Percentiles rank a stretch among this genome's conserved stretches.
Evolutionary conservation across 2,113 vertebrate genomes (phyloP).

Genomic region (Equus przewalskii): DNA sequence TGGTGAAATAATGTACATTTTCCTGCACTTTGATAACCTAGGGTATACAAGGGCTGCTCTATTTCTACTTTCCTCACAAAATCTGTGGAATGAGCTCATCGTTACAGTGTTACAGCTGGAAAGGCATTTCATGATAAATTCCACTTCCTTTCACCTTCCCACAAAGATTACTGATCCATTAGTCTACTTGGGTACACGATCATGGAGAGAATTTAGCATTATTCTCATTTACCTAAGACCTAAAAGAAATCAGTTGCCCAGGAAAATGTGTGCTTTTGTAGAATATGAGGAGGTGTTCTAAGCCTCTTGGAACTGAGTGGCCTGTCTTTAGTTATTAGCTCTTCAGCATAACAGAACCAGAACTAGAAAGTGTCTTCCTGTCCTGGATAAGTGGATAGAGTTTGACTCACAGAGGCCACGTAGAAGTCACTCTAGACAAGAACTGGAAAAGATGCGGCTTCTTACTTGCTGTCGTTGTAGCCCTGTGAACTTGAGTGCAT

Average conservation of each 20-base stretch:
- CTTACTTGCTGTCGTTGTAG: not conserved
- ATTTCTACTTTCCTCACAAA: not conserved
- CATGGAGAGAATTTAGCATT: not conserved
- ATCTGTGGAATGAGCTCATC: not conserved
- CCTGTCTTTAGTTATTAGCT: not conserved
- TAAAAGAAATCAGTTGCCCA: not conserved
- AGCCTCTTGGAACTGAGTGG: not conserved
- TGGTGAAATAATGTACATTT: not conserved
- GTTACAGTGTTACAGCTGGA: not conserved
- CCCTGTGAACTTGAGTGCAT: not conserved
- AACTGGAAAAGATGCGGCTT: not conserved
- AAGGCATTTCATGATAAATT: not conserved
- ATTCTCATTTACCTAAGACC: not conserved
- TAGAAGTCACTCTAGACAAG: not conserved
- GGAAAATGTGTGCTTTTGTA: not conserved
- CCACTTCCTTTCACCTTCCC: not conserved
- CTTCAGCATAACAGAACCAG: not conserved
- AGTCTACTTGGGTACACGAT: not conserved
- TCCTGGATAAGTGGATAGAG: not conserved
- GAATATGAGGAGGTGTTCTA: not conserved
- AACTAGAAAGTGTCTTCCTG: not conserved
- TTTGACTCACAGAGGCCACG: not conserved
- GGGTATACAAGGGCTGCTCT: not conserved
- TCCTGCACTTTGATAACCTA: not conserved
- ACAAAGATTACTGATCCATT: not conserved